A percentile compares a stretch with the other conserved stretches of the same genome.
Conservation (phyloP, 1,140 invertebrate genomes). For the Chlorops oryzae region DNA sequence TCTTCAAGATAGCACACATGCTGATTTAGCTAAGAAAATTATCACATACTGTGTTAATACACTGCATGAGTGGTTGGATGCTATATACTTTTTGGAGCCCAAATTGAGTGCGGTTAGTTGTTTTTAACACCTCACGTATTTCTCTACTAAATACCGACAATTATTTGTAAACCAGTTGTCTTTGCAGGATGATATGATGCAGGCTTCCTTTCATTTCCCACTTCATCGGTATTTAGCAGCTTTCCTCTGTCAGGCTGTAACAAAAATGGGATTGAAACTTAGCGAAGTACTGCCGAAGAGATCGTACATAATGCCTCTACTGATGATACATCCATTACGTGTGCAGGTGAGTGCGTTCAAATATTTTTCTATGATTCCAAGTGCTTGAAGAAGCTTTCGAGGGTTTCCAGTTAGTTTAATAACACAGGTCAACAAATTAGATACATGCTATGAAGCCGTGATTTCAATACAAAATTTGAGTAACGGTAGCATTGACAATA, state of each 20-base stretch:
- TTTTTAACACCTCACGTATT: neutral
- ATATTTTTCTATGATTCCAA: neutral
- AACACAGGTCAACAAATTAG: no score
- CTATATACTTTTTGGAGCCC: slow-evolving; percentile 66
- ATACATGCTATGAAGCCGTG: no score
- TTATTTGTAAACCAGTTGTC: neutral
- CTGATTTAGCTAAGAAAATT: slow-evolving; percentile 66
- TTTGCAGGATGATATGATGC: slow-evolving; percentile 67
- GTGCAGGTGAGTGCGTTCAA: slow-evolving; percentile 67
- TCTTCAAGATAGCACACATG: slow-evolving; percentile 66
- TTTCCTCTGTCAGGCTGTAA: slow-evolving; percentile 84
- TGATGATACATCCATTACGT: slow-evolving; percentile 84
- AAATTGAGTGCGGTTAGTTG: slow-evolving; percentile 54
- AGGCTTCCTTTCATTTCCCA: slow-evolving; percentile 92
- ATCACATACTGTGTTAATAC: slow-evolving; percentile 67
- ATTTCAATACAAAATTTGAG: no score
- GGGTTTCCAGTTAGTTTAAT: no score
- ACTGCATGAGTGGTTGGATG: slow-evolving; percentile 80
- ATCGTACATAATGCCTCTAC: slow-evolving; percentile 66
- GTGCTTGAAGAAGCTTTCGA: no score
- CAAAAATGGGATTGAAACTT: slow-evolving; percentile 70
- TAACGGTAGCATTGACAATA: no score
- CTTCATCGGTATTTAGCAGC: slow-evolving; percentile 90
- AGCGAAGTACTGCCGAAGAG: slow-evolving; percentile 70
- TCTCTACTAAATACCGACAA: neutral